phyloP scores from a whole-genome alignment of 2,797 vertebrate genomes.

The Falco berigora region DNA sequence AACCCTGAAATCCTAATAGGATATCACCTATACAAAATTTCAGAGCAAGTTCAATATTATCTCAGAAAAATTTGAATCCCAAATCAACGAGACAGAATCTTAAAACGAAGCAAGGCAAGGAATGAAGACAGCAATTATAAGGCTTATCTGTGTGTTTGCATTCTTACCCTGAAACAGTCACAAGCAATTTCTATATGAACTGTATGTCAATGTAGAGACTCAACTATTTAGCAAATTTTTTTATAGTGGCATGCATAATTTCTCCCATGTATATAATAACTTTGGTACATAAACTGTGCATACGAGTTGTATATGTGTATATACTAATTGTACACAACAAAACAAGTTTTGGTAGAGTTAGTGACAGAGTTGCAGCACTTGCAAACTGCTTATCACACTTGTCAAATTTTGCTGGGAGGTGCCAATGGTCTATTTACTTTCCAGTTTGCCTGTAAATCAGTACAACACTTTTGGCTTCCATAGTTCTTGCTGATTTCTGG shows the following conservation, averaged over 20 bases:
- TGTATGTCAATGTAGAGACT: not conserved
- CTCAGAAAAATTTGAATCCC: not conserved
- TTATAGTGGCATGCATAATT: not conserved
- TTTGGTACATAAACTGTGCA: not conserved
- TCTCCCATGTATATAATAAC: not conserved
- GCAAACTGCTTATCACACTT: not conserved
- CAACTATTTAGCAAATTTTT: not conserved
- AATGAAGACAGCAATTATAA: not conserved
- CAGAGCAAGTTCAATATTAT: not conserved
- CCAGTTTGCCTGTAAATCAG: constrained; percentile 26
- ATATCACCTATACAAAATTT: not conserved
- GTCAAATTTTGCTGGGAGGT: not conserved
- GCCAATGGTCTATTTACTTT: not conserved
- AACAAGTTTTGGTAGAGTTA: not conserved
- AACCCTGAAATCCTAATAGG: not conserved
- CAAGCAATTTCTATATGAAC: not conserved
- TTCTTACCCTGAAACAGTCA: not conserved
- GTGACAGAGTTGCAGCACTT: not conserved
- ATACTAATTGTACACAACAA: not conserved
- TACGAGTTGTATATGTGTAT: not conserved
- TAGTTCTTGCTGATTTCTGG: constrained; percentile 26
- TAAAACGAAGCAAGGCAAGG: not conserved
- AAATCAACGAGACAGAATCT: not conserved
- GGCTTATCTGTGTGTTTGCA: not conserved
- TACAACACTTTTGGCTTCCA: not conserved